Base-by-base conservation (phyloP, 2,888 invertebrate species). In the Caenorhabditis sp. region DNA sequence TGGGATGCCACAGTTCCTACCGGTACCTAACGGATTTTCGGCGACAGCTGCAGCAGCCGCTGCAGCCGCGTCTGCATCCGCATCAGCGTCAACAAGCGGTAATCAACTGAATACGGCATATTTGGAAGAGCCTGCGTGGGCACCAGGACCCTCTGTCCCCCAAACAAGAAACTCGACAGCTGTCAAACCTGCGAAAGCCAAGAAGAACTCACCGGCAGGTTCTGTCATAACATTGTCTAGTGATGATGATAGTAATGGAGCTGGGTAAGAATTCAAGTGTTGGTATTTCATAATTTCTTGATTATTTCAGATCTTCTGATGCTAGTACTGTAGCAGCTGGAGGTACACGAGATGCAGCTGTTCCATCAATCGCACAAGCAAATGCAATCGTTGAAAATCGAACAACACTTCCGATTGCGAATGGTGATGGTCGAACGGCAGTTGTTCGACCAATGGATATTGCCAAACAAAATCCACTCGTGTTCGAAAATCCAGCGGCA, bases 161-260 rank as follows among this genome's bases (percentile, higher is more conserved):
- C 72, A 62, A 62, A 4, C 8, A 58, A 43, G 43, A 43, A 43
- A 43, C 17, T 43, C 14, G 43, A 43, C 6, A 12, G 43, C 2
- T 17, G 5, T 26, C 24, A 55, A 23, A 55, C 17, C 55, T 24
- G 55, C 17, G 2, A 31, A 36, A 21, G 1, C 27, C 6, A 68
- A 68, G 57, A 73, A 73, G 23, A 66, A 62, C 43, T 69, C 74
- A 1, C 74, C 69, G 12, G 66, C 69, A 1, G 62, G 60, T 1
- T 69, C 69, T 0, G 69, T 69, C 6, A 63, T 66, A 14, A 69
- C 69, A 0, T n/a, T 73, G 19, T 74, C 74, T 0, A 74, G 74
- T 27, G 74, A 74, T 21, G 74, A 74, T 23, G 74, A 74, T 37
- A 73, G 73, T 50, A 73, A 73, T 31, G 62, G 62, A 2, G 65